Evolutionary conservation across 1,140 invertebrate genomes (phyloP).

Genomic region (Monomorium pharaonis): DNA sequence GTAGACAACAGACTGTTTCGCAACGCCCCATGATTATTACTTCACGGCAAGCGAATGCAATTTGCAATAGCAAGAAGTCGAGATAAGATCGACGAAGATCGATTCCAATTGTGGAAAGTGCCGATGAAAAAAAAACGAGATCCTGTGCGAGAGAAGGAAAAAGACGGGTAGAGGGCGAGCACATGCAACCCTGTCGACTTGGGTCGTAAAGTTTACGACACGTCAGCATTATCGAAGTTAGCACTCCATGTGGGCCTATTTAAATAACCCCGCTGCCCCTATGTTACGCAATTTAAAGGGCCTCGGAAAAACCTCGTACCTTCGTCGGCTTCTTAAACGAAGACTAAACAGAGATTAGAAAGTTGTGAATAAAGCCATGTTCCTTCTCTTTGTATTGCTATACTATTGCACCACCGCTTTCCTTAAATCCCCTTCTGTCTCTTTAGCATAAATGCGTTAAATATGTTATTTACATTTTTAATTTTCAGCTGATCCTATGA

Average conservation of each 20-base stretch:
- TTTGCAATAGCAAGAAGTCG: neutral
- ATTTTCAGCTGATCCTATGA: neutral
- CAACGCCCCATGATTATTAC: neutral
- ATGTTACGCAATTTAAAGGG: constrained; percentile 35
- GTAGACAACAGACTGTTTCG: neutral
- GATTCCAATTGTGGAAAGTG: constrained; percentile 26
- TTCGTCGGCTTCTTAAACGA: neutral
- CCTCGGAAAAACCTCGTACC: constrained; percentile 13
- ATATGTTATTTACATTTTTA: neutral
- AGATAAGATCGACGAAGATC: constrained; percentile 17
- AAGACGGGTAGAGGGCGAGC: neutral
- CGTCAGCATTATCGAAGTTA: constrained; percentile 26
- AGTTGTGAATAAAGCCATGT: neutral
- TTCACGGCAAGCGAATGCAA: neutral
- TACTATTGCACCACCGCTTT: neutral
- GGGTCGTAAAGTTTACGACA: constrained; percentile 51
- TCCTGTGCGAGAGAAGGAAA: neutral
- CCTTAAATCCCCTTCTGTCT: neutral
- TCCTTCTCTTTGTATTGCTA: neutral
- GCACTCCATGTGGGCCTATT: constrained; percentile 24
- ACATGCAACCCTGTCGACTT: neutral
- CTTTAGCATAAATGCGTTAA: neutral
- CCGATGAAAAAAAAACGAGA: constrained; percentile 5
- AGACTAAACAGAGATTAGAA: constrained; percentile 8
- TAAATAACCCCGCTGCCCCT: constrained; percentile 34